Conservation (phyloP, 1,140 invertebrate genomes). For the Formica selysi region DNA sequence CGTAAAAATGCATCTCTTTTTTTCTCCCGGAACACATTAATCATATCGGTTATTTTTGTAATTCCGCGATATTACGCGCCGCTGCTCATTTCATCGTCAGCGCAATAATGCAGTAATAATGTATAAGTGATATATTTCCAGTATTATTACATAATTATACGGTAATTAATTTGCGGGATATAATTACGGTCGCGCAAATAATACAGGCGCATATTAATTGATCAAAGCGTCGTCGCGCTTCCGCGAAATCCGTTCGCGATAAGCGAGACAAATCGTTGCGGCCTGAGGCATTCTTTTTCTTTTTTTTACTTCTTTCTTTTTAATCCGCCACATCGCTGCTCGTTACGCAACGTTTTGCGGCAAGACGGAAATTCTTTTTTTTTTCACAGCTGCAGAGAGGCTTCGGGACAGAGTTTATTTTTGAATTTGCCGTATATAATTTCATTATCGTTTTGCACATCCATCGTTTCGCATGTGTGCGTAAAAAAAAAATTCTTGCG, state of each 20-base stretch:
- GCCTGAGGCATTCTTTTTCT: background rate
- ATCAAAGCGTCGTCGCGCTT: constrained; percentile 45
- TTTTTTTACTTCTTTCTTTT: background rate
- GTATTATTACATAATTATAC: constrained; percentile 62
- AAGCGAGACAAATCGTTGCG: constrained; percentile 18
- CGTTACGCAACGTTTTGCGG: constrained; percentile 43
- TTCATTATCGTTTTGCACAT: constrained; percentile 57
- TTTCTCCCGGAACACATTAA: background rate
- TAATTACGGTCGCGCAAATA: constrained; percentile 55
- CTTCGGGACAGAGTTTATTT: constrained; percentile 21
- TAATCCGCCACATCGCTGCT: constrained; percentile 21
- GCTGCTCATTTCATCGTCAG: constrained; percentile 7
- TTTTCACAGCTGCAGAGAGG: background rate
- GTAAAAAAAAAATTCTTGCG: constrained; percentile 66
- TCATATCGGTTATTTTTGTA: constrained; percentile 17
- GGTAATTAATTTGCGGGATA: constrained; percentile 57
- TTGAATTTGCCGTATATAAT: constrained; percentile 48
- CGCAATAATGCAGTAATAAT: constrained; percentile 36
- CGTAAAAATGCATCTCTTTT: background rate
- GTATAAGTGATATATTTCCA: constrained; percentile 58
- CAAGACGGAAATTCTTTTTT: constrained; percentile 13
- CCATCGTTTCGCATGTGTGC: constrained; percentile 51
- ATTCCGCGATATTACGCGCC: constrained; percentile 19
- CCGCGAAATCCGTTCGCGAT: constrained; percentile 36
- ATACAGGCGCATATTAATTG: constrained; percentile 57